Evolutionary conservation across 1,140 invertebrate genomes (phyloP).

Genomic region (Paramacrobiotus metropolitanus): DNA sequence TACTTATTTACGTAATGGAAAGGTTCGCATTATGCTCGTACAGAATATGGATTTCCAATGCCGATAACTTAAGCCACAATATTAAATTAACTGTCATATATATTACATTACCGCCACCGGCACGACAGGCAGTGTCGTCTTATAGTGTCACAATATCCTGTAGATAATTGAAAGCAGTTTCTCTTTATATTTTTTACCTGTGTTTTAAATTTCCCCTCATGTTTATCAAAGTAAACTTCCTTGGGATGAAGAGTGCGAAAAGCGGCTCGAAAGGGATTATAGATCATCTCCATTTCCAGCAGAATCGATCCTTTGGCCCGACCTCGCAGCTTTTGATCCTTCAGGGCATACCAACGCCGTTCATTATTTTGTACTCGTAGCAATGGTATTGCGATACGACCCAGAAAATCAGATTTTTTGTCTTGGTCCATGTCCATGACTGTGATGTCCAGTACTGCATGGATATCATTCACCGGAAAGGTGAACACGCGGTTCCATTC

Average conservation of each 20-base stretch:
- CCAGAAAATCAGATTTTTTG: conserved; percentile 90
- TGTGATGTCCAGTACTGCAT: conserved; percentile 81
- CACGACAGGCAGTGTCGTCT: too few relatives aligned
- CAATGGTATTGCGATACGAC: conserved; percentile 71
- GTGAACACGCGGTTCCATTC: conserved; percentile 97
- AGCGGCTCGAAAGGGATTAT: conserved; percentile 72
- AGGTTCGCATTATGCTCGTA: too few relatives aligned
- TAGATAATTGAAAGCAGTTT: too few relatives aligned
- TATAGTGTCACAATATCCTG: too few relatives aligned
- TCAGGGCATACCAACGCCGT: conserved; percentile 46
- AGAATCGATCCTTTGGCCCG: conserved; percentile 80
- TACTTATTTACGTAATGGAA: too few relatives aligned
- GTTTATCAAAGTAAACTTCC: too few relatives aligned
- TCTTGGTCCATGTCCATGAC: conserved; percentile 95
- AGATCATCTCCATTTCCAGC: conserved; percentile 68
- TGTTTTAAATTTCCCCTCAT: too few relatives aligned
- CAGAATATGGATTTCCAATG: too few relatives aligned
- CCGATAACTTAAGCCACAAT: too few relatives aligned
- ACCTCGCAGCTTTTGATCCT: conserved; percentile 73
- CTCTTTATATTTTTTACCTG: too few relatives aligned
- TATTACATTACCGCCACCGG: too few relatives aligned
- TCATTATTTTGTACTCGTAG: conserved; percentile 39
- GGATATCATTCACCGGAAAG: conserved; percentile 95
- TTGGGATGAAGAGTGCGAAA: conserved; percentile 78
- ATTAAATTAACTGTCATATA: too few relatives aligned